phyloP scores from a whole-genome alignment of 2,888 invertebrate genomes.

The Campaea margaritaria region DNA sequence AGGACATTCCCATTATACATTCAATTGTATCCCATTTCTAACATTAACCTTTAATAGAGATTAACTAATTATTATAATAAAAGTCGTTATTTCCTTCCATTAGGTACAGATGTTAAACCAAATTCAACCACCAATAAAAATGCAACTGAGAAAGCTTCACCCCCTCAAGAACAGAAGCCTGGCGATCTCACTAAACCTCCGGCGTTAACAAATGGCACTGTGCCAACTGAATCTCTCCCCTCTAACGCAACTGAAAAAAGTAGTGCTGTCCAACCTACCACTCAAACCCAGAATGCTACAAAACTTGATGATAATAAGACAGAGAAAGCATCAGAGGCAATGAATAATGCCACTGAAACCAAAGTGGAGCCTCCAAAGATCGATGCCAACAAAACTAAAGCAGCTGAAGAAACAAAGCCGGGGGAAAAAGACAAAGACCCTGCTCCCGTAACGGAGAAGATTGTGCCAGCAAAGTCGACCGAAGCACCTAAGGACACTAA shows the following conservation, averaged over 20 bases:
- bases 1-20: too few relatives aligned
- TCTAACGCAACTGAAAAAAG: background rate
- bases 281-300: background rate
- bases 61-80: too few relatives aligned
- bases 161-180: too few relatives aligned
- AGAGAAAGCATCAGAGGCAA: slow-evolving; percentile 1
- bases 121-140: background rate
- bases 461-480: slow-evolving; percentile 44
- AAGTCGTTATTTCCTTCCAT: too few relatives aligned
- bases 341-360: slow-evolving; percentile 2
- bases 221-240: background rate
- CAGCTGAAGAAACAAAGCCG: slow-evolving; percentile 8
- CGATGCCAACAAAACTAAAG: slow-evolving; percentile 6
- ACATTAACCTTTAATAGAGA: too few relatives aligned
- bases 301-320: slow-evolving; percentile 4
- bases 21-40: too few relatives aligned
- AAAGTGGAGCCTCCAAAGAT: slow-evolving; percentile 12
- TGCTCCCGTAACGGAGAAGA: slow-evolving; percentile 39
- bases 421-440: slow-evolving; percentile 29
- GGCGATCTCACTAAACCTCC: too few relatives aligned
- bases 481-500: slow-evolving; percentile 44
- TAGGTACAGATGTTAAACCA: too few relatives aligned
- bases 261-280: background rate
- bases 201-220: background rate
- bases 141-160: too few relatives aligned